A percentile compares a stretch with the other conserved stretches of the same genome.
Evolutionary conservation across 2,113 vertebrate genomes (phyloP).

Genomic region (Pelusios castaneus): DNA sequence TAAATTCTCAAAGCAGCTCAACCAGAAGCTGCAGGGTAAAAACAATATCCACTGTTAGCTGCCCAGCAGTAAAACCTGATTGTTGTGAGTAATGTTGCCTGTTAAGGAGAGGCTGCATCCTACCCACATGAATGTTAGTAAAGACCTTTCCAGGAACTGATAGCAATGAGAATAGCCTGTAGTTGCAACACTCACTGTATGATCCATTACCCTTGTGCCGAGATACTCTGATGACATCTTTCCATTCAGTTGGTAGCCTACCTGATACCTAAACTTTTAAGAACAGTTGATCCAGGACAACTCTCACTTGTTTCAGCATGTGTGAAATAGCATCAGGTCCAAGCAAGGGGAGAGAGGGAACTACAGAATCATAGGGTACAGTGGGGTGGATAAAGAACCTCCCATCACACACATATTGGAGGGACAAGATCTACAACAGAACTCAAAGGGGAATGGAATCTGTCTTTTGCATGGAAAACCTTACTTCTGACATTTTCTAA

Average conservation of each 20-base stretch:
- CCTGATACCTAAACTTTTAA: not conserved
- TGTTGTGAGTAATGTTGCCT: not conserved
- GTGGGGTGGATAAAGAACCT: not conserved
- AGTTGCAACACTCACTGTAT: not conserved
- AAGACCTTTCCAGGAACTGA: not conserved
- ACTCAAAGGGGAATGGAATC: not conserved
- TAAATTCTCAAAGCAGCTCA: not conserved
- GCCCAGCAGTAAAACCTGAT: not conserved
- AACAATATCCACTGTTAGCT: not conserved
- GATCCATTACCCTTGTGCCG: not conserved
- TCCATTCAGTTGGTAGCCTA: not conserved
- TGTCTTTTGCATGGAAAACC: not conserved
- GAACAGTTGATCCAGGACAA: not conserved
- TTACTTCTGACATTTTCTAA: not conserved
- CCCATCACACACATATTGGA: not conserved
- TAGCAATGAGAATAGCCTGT: not conserved
- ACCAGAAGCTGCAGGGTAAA: not conserved
- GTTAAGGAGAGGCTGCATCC: not conserved
- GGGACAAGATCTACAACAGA: not conserved
- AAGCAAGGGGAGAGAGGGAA: not conserved
- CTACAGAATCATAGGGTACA: not conserved
- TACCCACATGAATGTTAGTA: not conserved
- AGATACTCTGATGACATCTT: not conserved
- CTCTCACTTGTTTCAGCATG: not conserved
- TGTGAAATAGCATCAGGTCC: not conserved